phyloP scores from a whole-genome alignment of 2,113 vertebrate genomes.

The Motacilla alba region DNA sequence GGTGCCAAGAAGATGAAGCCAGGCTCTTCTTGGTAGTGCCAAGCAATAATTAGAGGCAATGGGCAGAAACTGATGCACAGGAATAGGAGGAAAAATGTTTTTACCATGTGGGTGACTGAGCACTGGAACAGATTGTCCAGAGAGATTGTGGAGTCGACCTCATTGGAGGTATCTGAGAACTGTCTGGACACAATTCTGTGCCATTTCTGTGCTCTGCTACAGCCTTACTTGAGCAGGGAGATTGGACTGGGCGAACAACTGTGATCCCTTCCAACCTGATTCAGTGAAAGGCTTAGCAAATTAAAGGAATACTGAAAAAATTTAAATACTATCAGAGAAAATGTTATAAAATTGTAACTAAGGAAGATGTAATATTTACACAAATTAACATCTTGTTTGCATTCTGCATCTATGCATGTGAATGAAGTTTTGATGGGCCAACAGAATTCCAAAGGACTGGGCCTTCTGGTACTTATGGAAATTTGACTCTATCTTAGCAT shows the following conservation, averaged over 20 bases:
- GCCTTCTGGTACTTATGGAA: neutral
- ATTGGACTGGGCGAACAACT: neutral
- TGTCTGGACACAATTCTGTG: neutral
- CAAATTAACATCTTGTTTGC: neutral
- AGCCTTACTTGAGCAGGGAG: neutral
- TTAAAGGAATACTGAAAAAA: neutral
- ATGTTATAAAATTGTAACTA: neutral
- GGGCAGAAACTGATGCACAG: neutral
- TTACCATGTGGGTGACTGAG: rapidly evolving
- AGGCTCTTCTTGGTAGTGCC: neutral
- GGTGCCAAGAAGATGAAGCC: neutral
- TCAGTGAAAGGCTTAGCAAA: neutral
- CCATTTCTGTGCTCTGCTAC: neutral
- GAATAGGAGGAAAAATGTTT: neutral
- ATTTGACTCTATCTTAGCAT: neutral
- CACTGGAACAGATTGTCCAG: neutral
- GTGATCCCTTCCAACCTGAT: neutral
- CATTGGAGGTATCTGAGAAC: neutral
- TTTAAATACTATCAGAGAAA: neutral
- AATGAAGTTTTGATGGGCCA: neutral
- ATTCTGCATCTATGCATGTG: neutral
- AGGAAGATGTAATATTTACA: neutral
- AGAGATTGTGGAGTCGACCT: neutral
- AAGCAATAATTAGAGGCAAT: neutral
- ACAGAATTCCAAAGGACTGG: neutral